Base-by-base conservation (phyloP, 2,113 vertebrate species). In the Eretmochelys imbricata region DNA sequence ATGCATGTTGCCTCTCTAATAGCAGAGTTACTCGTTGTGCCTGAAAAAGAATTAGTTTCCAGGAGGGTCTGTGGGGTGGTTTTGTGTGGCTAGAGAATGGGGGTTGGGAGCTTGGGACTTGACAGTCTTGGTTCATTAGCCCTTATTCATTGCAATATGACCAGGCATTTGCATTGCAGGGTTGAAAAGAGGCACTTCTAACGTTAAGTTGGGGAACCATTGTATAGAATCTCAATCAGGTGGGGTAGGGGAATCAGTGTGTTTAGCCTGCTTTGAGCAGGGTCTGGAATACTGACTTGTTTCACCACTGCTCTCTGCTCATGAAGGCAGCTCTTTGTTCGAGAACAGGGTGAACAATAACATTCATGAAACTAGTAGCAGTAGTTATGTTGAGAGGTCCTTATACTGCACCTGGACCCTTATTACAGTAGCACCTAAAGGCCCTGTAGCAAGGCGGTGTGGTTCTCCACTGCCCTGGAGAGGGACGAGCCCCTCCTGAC, bases 41-140 rank as follows among this genome's bases (percentile, higher is more conserved):
- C 62, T 49, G 89, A 48, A 17, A 87, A 93, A 13, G 11, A 82
- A 48, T 1, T 79, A 38, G 85, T 42, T 89, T 29, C 42, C 10
- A 1, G 46, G 65, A 50, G 79, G 19, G 7, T 4, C 89, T 0
- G 19, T 29, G 13, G 13, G 35, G 2, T 13, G 46, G 29, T 35
- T 53, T 51, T n/a, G 79, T 10, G 59, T 48, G 4, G 29, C 38
- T 0, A 0, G 10, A 24, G 13, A 8, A 25, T 27, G 85, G 80
- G 65, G 24, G 51, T 51, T 31, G 22, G 46, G 20, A 54, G 65
- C 82, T 87, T 11, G 4, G 4, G 35, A n/a, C 0, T 0, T 29
- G 76, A 0, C 19, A 46, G 19, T 19, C 25, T 22, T 46, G n/a
- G 80, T 29, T 65, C 38, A 35, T 57, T 79, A 22, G 53, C 42